Base-by-base conservation (phyloP, 2,113 vertebrate genomes). In the Glaucidium brasilianum region DNA sequence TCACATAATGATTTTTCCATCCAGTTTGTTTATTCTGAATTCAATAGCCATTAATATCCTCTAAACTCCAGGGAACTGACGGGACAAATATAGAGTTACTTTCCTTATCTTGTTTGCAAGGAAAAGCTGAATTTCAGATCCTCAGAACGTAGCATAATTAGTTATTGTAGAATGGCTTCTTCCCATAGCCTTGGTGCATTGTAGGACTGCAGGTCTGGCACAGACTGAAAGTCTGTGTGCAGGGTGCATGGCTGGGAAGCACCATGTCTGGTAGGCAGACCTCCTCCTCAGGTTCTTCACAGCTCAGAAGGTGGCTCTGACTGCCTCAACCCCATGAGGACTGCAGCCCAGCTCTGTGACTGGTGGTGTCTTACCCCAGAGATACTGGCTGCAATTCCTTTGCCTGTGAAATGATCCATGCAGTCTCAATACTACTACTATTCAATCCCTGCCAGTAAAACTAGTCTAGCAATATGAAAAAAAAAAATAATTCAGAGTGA, bases 11-110 rank as follows among this genome's bases (percentile, higher is more conserved):
- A 97, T 97, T 98, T 97, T 97, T 96, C 92, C 77, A 94, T 94
- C 82, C 35, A 92, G 80, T 92, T 96, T 97, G 95, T 98, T 97
- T 97, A 95, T 98, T 98, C 84, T 95, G 58, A 97, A 93, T 95
- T 35, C 55, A 95, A 63, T 88, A 95, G 56, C 22, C 63, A 94
- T 97, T 96, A 97, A 97, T 86, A 90, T 19, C 77, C 14, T 92
- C 87, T 95, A 85, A 98, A 97, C 78, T 82, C 85, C 55, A 79
- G 80, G 67, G 58, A 96, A 96, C 30, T 81, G 56, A 90, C 91
- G 53, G 34, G 72, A 94, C 64, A 93, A 97, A 75, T 74, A 49
- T 49, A 49, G 41, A 78, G 27, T 96, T 95, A 73, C 52, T 96
- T 96, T 95, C 35, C 74, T 94, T 96, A 86, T 88, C 62, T 96